Percentiles rank a stretch among this genome's conserved stretches.
Conservation (phyloP, 2,888 invertebrate genomes). For the Megamerina dolium region DNA sequence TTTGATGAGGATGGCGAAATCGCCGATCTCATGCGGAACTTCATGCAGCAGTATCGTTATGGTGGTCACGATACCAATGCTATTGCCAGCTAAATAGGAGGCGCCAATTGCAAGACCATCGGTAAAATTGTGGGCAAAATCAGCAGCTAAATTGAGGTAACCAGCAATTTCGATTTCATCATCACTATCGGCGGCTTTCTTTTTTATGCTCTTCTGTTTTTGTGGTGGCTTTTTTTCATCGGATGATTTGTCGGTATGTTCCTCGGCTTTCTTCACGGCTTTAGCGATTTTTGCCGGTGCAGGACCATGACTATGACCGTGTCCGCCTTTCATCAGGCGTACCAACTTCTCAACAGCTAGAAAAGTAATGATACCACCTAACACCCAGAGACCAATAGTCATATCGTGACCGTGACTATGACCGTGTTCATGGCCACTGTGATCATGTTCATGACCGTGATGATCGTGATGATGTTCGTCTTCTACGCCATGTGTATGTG, state of each 20-base stretch:
- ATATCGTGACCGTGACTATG: conserved; percentile 68
- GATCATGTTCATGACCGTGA: conserved; percentile 45
- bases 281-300: conserved; percentile 13
- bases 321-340: conserved; percentile 76
- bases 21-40: conserved; percentile 99
- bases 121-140: conserved; percentile 98
- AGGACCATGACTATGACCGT: conserved; percentile 43
- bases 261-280: conserved; percentile 9
- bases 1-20: conserved; percentile 97
- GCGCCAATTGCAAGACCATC: conserved; percentile 99
- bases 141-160: conserved; percentile 95
- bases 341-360: conserved; percentile 90
- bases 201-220: conserved; percentile 35
- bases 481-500: conserved; percentile 49
- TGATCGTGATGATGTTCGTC: conserved; percentile 45
- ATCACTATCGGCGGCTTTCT: conserved; percentile 46
- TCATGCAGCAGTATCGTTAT: conserved; percentile 95
- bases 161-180: conserved; percentile 70
- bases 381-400: conserved; percentile 89
- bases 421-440: conserved; percentile 35
- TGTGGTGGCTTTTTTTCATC: conserved; percentile 24
- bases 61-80: conserved; percentile 83
- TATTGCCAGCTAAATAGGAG: conserved; percentile 87
- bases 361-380: conserved; percentile 89
- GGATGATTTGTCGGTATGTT: conserved; percentile 15